Conservation (phyloP, 2,888 invertebrate species). For the Ecdyonurus torrentis region DNA sequence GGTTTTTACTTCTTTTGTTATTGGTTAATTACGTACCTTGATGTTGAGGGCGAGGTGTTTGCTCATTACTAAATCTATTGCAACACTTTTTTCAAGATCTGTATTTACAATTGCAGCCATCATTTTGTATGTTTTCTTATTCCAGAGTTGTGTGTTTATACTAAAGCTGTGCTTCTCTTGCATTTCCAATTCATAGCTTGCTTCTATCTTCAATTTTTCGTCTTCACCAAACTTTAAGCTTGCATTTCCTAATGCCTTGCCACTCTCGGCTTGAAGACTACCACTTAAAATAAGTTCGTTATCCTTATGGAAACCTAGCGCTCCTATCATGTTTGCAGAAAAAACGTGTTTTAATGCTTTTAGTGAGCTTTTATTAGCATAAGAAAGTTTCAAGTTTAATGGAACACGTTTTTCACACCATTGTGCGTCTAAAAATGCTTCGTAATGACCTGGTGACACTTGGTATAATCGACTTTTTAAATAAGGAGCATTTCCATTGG, state of each 20-base stretch:
- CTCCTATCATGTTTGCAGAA: not conserved
- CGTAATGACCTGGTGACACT: not conserved
- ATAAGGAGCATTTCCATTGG: not conserved
- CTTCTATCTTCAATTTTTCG: not conserved
- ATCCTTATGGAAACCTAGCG: not conserved
- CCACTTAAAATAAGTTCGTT: not conserved
- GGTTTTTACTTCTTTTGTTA: no score
- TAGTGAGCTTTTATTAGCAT: not conserved
- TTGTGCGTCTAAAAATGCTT: not conserved
- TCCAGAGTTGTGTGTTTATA: not conserved
- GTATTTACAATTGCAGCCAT: not conserved
- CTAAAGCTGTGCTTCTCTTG: not conserved
- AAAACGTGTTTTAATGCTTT: not conserved
- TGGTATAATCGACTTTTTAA: not conserved
- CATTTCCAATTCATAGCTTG: not conserved
- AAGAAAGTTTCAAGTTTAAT: not conserved
- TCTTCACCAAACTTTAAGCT: not conserved
- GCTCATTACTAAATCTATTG: not conserved
- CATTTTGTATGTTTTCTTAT: not conserved
- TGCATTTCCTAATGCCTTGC: not conserved
- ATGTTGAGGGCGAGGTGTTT: not conserved
- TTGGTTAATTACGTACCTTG: not conserved
- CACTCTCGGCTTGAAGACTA: not conserved
- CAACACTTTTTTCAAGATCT: not conserved
- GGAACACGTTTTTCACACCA: not conserved